Evolutionary conservation across 2,113 vertebrate species (phyloP).

Genomic region (Leucopsar rothschildi): DNA sequence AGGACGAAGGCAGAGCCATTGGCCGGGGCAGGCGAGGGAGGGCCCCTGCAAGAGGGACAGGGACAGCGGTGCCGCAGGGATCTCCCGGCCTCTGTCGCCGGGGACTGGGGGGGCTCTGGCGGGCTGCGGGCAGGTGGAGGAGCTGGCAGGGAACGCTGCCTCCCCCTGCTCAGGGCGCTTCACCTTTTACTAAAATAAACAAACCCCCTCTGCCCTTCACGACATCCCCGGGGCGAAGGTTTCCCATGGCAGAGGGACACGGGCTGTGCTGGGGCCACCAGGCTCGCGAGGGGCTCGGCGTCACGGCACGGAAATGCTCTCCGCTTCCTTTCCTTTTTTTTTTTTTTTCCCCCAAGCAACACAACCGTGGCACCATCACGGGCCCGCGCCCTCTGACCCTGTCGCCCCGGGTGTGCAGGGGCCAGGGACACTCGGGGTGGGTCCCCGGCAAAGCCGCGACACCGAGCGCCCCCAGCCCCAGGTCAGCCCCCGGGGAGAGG

Average conservation of each 20-base stretch:
- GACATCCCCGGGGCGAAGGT: background rate
- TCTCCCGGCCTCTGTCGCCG: background rate
- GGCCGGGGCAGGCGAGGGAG: accelerated
- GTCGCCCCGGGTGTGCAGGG: too few species aligned
- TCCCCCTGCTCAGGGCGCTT: background rate
- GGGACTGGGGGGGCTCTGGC: background rate
- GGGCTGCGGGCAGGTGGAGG: background rate
- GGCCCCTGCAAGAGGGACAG: background rate
- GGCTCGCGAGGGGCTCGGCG: background rate
- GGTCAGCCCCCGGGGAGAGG: background rate
- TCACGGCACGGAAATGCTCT: background rate
- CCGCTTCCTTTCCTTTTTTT: background rate
- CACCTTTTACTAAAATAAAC: background rate
- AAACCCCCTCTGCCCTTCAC: accelerated
- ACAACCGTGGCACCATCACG: accelerated
- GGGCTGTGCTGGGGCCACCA: background rate
- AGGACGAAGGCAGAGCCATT: background rate
- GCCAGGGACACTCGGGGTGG: accelerated
- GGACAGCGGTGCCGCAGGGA: background rate
- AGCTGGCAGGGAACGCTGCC: background rate
- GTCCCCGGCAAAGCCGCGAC: accelerated
- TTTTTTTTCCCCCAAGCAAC: background rate
- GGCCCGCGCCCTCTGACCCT: background rate
- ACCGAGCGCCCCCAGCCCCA: background rate
- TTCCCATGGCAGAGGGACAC: background rate